Base-by-base conservation (phyloP, 1,140 invertebrate genomes). In the Drosophila melanica region DNA sequence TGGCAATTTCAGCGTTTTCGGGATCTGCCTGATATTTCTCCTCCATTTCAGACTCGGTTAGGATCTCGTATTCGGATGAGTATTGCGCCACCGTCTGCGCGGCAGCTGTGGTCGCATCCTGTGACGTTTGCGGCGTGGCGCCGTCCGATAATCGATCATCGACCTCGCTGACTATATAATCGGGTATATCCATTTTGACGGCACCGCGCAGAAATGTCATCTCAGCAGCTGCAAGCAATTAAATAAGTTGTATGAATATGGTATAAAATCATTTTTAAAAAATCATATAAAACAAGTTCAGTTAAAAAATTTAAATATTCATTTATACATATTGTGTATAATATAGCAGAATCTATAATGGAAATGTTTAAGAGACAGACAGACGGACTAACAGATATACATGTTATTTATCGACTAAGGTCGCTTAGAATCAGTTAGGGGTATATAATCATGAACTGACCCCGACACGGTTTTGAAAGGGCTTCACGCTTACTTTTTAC, bases 21-120 rank as follows among this genome's bases (percentile, higher is more conserved):
- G 72, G 63, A 72, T 90, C 90, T 6, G 82, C 82, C 58, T 90
- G 86, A 55, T 78, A 92, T 64, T 91, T 91, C 60, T 92, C 90
- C 37, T 92, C 91, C 39, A 91, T 92, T 74, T 92, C 90, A 8
- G 91, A 92, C 69, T 92, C 91, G 27, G 91, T 92, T 60, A 92
- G 75, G 42, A 92, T 92, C 47, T 92, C 91, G 63, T 92, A 92
- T 74, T 92, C 91, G 65, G 91, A 92, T 35, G 91, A 81, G 55
- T 91, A 92, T 62, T 92, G 90, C 3, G 81, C 79, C 30, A 91
- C 90, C 14, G 77, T 92, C 57, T 92, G 90, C 3, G 64, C 71
- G 1, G 77, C 81, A 4, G 68, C 75, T 12, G 73, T 87, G 41
- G 72, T 89, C 23, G 81, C 80, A 63, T 91, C 89, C 75, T 92